Conservation (phyloP, 2,797 vertebrate genomes). For the Gymnodraco acuticeps region DNA sequence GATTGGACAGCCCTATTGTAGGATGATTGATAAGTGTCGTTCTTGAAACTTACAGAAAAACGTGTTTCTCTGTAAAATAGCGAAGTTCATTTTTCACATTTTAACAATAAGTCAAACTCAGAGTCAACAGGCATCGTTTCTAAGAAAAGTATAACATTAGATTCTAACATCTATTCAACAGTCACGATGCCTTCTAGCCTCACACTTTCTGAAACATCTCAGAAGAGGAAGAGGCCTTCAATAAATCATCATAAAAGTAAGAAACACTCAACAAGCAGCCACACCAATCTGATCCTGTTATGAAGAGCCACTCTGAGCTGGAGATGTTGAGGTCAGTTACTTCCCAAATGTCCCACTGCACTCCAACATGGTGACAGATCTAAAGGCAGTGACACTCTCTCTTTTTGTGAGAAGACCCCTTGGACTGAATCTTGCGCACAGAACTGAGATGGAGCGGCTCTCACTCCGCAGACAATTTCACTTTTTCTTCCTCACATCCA, state of each 20-base stretch:
- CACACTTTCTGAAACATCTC: too few relatives aligned
- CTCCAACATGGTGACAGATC: slow-evolving; percentile 53
- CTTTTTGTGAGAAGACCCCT: slow-evolving; percentile 23
- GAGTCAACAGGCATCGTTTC: too few relatives aligned
- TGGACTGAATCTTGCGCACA: slow-evolving; percentile 6
- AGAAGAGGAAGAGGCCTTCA: too few relatives aligned
- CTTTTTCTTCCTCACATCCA: slow-evolving; percentile 27
- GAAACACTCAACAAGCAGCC: slow-evolving; percentile 21
- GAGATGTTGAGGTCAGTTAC: slow-evolving; percentile 34
- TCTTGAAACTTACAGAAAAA: too few relatives aligned
- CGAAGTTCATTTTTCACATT: too few relatives aligned
- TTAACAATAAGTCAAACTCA: too few relatives aligned
- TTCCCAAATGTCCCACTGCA: slow-evolving; percentile 1
- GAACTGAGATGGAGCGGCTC: slow-evolving; percentile 28
- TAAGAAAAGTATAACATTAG: too few relatives aligned
- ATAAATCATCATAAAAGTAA: slow-evolving; percentile 1
- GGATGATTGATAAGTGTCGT: too few relatives aligned
- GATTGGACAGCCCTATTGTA: too few relatives aligned
- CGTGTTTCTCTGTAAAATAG: too few relatives aligned
- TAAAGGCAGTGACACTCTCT: slow-evolving; percentile 56
- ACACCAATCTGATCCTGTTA: slow-evolving; percentile 11
- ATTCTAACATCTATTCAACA: too few relatives aligned
- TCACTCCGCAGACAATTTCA: slow-evolving; percentile 47
- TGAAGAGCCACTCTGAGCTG: not conserved
- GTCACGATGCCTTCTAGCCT: too few relatives aligned